phyloP scores from a whole-genome alignment of 1,140 invertebrate genomes.

The Bombus impatiens region DNA sequence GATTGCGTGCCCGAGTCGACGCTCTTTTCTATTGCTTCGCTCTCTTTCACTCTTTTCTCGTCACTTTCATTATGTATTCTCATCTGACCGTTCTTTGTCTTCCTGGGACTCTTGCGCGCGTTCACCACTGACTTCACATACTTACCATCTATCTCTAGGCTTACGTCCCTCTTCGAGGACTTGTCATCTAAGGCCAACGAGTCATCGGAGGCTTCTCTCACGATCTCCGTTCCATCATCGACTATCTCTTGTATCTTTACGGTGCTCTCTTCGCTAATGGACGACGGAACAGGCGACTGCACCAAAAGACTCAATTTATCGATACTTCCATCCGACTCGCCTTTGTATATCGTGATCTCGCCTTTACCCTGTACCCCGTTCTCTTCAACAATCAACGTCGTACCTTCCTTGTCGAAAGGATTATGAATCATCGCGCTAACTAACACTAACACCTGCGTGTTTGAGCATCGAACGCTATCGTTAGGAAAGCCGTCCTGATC shows the following conservation, averaged over 20 bases:
- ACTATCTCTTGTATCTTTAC: slow-evolving; percentile 46
- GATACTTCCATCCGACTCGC: slow-evolving; percentile 32
- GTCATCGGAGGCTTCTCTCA: neutral
- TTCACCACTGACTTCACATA: slow-evolving; percentile 78
- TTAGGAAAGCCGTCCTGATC: slow-evolving; percentile 3
- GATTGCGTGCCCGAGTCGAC: slow-evolving; percentile 31
- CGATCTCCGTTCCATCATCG: slow-evolving; percentile 17
- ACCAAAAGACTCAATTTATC: slow-evolving; percentile 36
- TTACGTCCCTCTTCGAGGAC: slow-evolving; percentile 57
- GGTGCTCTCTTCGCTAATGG: slow-evolving; percentile 34
- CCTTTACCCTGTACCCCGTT: slow-evolving; percentile 21
- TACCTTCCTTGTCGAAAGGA: slow-evolving; percentile 30
- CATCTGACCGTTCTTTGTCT: slow-evolving; percentile 51
- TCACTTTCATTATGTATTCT: slow-evolving; percentile 23
- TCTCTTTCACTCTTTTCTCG: neutral
- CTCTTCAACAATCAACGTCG: slow-evolving; percentile 40
- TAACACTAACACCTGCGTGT: slow-evolving; percentile 31
- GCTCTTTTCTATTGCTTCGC: neutral
- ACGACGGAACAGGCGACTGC: slow-evolving; percentile 36
- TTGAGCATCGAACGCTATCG: slow-evolving; percentile 18
- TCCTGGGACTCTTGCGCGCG: slow-evolving; percentile 76
- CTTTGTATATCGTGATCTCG: slow-evolving; percentile 46
- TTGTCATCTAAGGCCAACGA: neutral
- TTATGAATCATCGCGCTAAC: slow-evolving; percentile 50
- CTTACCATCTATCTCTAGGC: slow-evolving; percentile 77